Evolutionary conservation across 2,797 vertebrate genomes (phyloP).

Genomic region (Nothura maculosa): DNA sequence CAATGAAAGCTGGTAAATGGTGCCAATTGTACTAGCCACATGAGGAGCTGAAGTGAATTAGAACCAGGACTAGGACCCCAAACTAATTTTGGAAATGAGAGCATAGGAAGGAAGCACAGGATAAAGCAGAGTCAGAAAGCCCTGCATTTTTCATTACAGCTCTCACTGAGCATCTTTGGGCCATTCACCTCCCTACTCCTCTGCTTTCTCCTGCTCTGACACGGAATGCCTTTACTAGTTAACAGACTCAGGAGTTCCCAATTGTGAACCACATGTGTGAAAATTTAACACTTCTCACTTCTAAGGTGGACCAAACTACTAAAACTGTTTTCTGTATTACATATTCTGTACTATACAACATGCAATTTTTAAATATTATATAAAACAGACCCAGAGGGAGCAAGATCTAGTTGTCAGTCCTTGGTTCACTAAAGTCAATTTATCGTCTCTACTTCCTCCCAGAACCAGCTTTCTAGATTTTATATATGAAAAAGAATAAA

Average conservation of each 20-base stretch:
- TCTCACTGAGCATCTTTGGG: neutral
- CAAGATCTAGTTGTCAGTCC: neutral
- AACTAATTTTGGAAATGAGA: fast-evolving
- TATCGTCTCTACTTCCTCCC: neutral
- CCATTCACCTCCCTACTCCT: neutral
- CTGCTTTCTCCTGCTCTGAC: neutral
- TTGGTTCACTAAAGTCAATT: neutral
- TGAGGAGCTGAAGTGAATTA: neutral
- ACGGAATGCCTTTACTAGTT: neutral
- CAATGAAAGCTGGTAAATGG: neutral
- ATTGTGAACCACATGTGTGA: neutral
- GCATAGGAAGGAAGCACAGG: neutral
- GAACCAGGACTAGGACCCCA: neutral
- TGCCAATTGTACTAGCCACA: neutral
- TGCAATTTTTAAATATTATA: neutral
- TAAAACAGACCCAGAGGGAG: neutral
- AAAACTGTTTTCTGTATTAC: neutral
- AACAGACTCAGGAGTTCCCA: neutral
- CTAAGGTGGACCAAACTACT: neutral
- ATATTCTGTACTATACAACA: neutral
- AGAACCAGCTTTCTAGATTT: neutral
- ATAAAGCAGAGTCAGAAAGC: neutral
- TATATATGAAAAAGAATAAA: neutral
- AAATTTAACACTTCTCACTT: neutral
- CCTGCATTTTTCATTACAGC: fast-evolving